Percentiles rank a stretch among this genome's conserved stretches.
Conservation (phyloP, 2,113 vertebrate genomes). For the Montifringilla adamsi region DNA sequence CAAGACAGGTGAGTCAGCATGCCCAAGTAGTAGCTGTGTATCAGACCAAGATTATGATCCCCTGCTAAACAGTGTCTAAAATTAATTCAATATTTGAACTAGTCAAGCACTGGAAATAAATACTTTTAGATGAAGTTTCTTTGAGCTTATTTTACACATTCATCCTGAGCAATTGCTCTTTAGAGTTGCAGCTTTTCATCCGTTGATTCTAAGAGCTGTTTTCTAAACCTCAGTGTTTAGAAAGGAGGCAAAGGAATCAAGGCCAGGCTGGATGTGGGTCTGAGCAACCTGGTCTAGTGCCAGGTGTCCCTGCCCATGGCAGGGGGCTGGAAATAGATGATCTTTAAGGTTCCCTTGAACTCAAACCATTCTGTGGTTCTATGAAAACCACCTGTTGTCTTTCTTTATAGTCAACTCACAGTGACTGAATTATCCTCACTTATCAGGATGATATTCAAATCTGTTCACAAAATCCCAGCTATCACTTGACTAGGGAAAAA, state of each 20-base stretch:
- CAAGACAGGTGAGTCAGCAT: background rate
- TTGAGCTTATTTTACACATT: background rate
- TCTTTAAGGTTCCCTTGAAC: background rate
- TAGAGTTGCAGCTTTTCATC: background rate
- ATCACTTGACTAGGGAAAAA: background rate
- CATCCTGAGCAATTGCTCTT: background rate
- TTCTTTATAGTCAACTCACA: background rate
- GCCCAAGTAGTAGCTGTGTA: background rate
- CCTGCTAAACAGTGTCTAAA: background rate
- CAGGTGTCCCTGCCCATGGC: background rate
- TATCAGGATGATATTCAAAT: background rate
- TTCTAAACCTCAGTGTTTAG: background rate
- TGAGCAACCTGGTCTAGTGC: background rate
- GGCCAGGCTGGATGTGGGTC: too few relatives aligned
- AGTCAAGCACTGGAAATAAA: background rate
- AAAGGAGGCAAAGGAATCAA: background rate
- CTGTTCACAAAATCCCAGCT: background rate
- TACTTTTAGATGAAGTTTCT: background rate
- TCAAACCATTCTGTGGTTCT: background rate
- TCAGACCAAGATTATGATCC: background rate
- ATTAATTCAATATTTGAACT: background rate
- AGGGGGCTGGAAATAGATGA: background rate
- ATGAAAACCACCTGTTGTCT: background rate
- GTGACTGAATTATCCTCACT: background rate
- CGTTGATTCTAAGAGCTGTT: fast-evolving